Conservation (phyloP, 2,888 invertebrate genomes). For the Caprella mutica region DNA sequence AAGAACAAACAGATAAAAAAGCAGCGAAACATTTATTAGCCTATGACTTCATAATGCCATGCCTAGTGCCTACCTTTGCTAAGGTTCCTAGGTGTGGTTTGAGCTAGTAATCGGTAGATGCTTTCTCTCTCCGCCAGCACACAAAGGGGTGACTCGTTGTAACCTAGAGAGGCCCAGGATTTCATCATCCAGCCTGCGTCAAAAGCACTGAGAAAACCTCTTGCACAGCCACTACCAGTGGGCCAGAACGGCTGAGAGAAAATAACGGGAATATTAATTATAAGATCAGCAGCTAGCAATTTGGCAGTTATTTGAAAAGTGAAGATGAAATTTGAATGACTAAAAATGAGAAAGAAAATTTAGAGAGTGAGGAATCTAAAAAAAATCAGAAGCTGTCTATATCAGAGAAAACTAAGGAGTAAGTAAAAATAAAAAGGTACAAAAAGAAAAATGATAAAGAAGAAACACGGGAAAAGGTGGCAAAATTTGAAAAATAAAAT, state of each 20-base stretch:
- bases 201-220: constrained; percentile 88
- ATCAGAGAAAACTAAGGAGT: not conserved
- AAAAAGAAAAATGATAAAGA: not conserved
- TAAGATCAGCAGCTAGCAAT: too few species aligned
- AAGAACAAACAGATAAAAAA: too few species aligned
- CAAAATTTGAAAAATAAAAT: too few species aligned
- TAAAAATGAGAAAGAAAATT: not conserved
- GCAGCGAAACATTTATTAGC: too few species aligned
- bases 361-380: too few species aligned
- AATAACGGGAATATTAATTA: not conserved
- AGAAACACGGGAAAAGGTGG: not conserved
- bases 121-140: constrained; percentile 90
- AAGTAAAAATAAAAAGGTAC: not conserved
- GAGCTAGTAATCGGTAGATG: constrained; percentile 74
- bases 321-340: not conserved
- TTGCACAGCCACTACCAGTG: constrained; percentile 93
- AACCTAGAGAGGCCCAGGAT: constrained; percentile 58
- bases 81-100: constrained; percentile 93
- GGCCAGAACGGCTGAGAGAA: constrained; percentile 81
- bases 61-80: too few species aligned
- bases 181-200: constrained; percentile 94
- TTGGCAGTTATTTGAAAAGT: too few species aligned
- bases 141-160: constrained; percentile 55
- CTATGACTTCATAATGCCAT: too few species aligned
- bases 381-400: too few species aligned